Percentiles rank a stretch among this genome's conserved stretches.
These are phyloP conservation scores for Acanthisitta chloris DNA, from an alignment of 2,113 vertebrate species.

Conservation along the genomic window DNA sequence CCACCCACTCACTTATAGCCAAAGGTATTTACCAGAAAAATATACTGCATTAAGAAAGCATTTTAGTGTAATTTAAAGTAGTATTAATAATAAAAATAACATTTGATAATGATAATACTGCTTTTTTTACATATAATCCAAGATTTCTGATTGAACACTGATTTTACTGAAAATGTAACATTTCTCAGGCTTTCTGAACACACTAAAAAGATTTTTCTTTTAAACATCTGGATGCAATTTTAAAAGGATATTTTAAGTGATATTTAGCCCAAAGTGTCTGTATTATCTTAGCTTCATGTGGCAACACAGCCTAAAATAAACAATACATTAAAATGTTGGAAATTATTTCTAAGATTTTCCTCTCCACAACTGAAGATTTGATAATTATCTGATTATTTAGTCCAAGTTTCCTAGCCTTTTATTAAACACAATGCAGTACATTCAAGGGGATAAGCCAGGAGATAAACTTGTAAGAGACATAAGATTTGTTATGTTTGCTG, in stretches of 20 bases:
- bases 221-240: neutral
- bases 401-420: neutral
- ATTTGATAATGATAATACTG: neutral
- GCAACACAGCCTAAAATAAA: neutral
- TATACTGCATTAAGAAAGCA: neutral
- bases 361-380: neutral
- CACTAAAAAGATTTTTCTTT: neutral
- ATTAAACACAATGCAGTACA: neutral
- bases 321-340: neutral
- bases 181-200: neutral
- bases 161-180: neutral
- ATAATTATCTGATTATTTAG: neutral
- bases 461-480: neutral
- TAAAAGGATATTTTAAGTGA: neutral
- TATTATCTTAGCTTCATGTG: neutral
- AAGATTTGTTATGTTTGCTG: rapidly evolving
- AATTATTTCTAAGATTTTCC: neutral
- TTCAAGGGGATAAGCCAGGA: neutral
- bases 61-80: neutral
- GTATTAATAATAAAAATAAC: neutral
- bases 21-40: neutral
- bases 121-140: neutral
- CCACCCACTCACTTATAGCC: neutral
- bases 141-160: neutral
- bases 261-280: neutral